phyloP scores from a whole-genome alignment of 2,888 invertebrate species.

The Automeris io region DNA sequence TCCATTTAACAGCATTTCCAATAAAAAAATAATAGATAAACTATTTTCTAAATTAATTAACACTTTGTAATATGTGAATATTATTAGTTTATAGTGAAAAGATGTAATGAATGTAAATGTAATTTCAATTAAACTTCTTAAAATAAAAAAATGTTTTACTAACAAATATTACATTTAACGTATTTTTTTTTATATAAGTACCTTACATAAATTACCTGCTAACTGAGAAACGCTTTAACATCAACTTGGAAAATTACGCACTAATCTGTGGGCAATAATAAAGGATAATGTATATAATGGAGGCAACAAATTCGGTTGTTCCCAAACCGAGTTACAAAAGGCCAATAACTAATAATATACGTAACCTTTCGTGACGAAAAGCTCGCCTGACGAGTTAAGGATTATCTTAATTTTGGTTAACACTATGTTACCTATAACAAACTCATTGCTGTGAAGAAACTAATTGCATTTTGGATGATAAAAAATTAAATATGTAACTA shows the following conservation, averaged over 20 bases:
- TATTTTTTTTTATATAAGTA: too few relatives aligned
- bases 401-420: slow-evolving; percentile 34
- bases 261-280: slow-evolving; percentile 6
- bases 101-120: too few relatives aligned
- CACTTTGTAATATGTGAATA: too few relatives aligned
- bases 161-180: too few relatives aligned
- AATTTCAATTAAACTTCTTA: too few relatives aligned
- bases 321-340: slow-evolving; percentile 31
- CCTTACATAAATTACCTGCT: neutral
- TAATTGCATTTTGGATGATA: slow-evolving; percentile 15
- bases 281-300: slow-evolving; percentile 25
- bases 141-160: too few relatives aligned
- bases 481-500: neutral
- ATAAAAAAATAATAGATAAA: too few relatives aligned
- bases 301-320: slow-evolving; percentile 24
- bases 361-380: slow-evolving; percentile 49
- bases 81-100: too few relatives aligned
- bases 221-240: neutral
- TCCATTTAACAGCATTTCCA: too few relatives aligned
- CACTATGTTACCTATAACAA: slow-evolving; percentile 29
- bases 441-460: too few relatives aligned
- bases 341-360: slow-evolving; percentile 40
- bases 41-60: too few relatives aligned
- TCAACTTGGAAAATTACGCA: neutral
- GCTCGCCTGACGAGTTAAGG: slow-evolving; percentile 37